Percentiles rank a stretch among this genome's conserved stretches.
These are phyloP conservation scores for Gadus macrocephalus DNA, from an alignment of 2,113 vertebrate genomes.

Conservation along the genomic window DNA sequence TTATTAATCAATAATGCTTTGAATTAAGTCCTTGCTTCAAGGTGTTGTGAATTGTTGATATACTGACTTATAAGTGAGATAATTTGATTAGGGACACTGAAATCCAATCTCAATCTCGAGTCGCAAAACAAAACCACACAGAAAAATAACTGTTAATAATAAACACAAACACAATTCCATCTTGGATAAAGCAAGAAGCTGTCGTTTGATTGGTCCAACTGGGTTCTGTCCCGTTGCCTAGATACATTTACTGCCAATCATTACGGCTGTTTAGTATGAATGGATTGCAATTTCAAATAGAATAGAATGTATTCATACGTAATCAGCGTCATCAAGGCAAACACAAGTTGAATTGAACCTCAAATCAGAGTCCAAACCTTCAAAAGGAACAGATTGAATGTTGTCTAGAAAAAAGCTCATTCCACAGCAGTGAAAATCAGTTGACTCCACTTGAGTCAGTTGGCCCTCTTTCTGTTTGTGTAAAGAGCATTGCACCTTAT, in stretches of 20 bases:
- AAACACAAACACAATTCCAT: constrained; percentile 24
- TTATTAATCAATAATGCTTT: no score
- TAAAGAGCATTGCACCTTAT: constrained; percentile 62
- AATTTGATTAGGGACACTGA: background rate
- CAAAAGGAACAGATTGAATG: constrained; percentile 31
- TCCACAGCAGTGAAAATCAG: constrained; percentile 15
- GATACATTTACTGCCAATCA: constrained; percentile 17
- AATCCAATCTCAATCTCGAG: constrained; percentile 33
- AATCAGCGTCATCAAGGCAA: constrained; percentile 57
- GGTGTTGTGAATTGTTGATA: background rate
- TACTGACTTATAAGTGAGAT: background rate
- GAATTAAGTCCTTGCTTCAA: background rate
- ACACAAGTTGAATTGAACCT: constrained; percentile 5
- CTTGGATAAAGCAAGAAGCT: constrained; percentile 28
- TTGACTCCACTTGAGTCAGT: constrained; percentile 40
- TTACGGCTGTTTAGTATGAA: background rate
- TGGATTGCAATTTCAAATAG: background rate
- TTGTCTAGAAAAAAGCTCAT: constrained; percentile 14
- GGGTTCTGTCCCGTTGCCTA: constrained; percentile 16
- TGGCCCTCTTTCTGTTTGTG: constrained; percentile 52
- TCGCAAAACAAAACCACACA: constrained; percentile 15
- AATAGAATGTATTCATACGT: constrained; percentile 11
- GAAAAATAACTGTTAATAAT: constrained; percentile 25
- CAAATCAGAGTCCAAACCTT: constrained; percentile 35
- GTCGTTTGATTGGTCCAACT: constrained; percentile 52